Percentiles rank a stretch among this genome's conserved stretches.
phyloP scores from a whole-genome alignment of 2,888 invertebrate species.

The Hirtodrosophila confusa region DNA sequence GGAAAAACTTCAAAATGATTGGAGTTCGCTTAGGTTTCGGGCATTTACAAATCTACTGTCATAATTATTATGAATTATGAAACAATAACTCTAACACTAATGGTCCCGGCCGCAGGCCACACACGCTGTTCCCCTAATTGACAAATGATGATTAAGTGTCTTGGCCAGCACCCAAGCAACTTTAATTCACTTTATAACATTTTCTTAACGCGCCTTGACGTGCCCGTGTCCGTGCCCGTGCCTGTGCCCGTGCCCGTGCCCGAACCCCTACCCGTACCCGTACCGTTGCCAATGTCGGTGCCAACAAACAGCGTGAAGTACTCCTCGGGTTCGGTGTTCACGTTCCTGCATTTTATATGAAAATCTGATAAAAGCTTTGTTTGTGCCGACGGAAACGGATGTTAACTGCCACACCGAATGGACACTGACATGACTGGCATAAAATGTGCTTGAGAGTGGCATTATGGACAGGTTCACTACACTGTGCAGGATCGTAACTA shows the following conservation, averaged over 20 bases:
- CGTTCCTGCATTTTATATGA: conserved; percentile 48
- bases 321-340: conserved; percentile 20
- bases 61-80: conserved; percentile 75
- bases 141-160: conserved; percentile 78
- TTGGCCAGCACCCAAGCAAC: conserved; percentile 44
- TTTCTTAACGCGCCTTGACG: conserved; percentile 49
- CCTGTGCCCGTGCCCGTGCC: not conserved
- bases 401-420: conserved; percentile 72
- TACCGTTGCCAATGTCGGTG: not conserved
- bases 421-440: conserved; percentile 66
- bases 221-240: conserved; percentile 1
- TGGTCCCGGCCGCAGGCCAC: conserved; percentile 51
- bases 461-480: conserved; percentile 24
- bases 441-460: conserved; percentile 40
- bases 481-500: conserved; percentile 6
- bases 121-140: conserved; percentile 57
- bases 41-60: conserved; percentile 59
- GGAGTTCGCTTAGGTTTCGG: conserved; percentile 28
- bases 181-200: conserved; percentile 47
- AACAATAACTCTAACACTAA: conserved; percentile 58
- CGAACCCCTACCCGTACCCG: not conserved
- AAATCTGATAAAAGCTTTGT: conserved; percentile 75
- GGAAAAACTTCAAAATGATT: conserved; percentile 52
- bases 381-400: conserved; percentile 73
- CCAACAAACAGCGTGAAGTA: conserved; percentile 4